Evolutionary conservation across 2,113 vertebrate genomes (phyloP).

Genomic region (Speoplatyrhinus poulsoni): DNA sequence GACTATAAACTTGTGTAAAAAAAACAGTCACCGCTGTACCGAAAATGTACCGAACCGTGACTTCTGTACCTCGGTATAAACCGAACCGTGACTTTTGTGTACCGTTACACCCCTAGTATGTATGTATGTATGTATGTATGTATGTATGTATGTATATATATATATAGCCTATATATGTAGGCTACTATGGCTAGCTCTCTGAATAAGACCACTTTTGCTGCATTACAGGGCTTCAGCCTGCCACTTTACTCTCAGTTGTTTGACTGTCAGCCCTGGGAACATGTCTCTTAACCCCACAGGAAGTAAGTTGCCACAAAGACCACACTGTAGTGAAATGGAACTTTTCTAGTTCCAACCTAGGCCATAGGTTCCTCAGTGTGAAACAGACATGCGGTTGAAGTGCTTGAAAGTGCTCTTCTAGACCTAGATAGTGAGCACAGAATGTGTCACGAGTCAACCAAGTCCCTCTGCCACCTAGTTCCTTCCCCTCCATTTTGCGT

Average conservation of each 20-base stretch:
- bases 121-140: background rate
- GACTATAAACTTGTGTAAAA: too few species aligned
- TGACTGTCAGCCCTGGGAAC: slow-evolving; percentile 59
- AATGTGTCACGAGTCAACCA: too few species aligned
- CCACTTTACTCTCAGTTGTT: slow-evolving; percentile 38
- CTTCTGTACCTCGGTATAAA: too few species aligned
- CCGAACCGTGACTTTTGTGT: too few species aligned
- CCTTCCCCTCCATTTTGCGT: too few species aligned
- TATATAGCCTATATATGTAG: background rate
- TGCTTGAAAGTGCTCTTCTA: background rate
- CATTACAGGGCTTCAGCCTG: slow-evolving; percentile 31
- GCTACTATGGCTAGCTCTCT: slow-evolving; percentile 1
- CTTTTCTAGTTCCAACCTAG: too few species aligned
- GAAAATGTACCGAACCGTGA: too few species aligned
- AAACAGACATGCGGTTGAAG: background rate
- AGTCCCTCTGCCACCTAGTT: too few species aligned
- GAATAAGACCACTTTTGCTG: slow-evolving; percentile 58
- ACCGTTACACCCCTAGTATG: background rate
- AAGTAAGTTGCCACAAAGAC: slow-evolving; percentile 27
- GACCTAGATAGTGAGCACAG: background rate
- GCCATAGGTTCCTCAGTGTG: background rate
- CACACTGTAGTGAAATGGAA: too few species aligned
- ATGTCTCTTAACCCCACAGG: slow-evolving; percentile 46
- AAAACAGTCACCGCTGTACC: too few species aligned
- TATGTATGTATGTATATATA: background rate